These are phyloP conservation scores for Coptotermes formosanus DNA, from an alignment of 1,140 invertebrate species.

Conservation along the genomic window DNA sequence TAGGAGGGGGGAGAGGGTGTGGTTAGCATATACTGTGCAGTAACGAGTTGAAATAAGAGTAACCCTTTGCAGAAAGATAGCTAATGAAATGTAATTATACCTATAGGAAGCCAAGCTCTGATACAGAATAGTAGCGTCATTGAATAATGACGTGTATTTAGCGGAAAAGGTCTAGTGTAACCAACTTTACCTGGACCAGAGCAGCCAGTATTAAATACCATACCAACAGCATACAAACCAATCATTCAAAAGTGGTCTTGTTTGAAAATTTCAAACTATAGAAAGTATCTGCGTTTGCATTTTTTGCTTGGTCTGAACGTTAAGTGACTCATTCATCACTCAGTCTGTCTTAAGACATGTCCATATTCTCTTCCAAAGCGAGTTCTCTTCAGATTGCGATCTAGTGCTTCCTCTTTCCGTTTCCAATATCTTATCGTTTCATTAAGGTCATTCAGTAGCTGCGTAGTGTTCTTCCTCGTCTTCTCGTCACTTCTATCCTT, in stretches of 20 bases:
- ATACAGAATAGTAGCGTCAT: neutral
- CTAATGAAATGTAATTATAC: conserved; percentile 8
- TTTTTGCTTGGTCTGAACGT: too few relatives aligned
- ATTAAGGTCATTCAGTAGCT: too few relatives aligned
- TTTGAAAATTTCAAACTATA: neutral
- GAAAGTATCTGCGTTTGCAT: too few relatives aligned
- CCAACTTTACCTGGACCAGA: neutral
- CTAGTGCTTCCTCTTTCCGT: too few relatives aligned
- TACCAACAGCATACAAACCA: neutral
- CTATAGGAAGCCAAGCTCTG: neutral
- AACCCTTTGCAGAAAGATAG: neutral
- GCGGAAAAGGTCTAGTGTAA: neutral
- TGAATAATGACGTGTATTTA: neutral
- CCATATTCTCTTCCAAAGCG: too few relatives aligned
- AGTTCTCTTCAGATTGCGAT: too few relatives aligned
- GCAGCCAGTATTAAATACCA: neutral
- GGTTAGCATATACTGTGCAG: neutral
- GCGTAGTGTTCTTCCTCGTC: too few relatives aligned
- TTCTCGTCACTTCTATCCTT: too few relatives aligned
- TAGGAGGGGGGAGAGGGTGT: neutral
- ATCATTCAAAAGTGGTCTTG: neutral
- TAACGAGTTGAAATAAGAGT: conserved; percentile 15
- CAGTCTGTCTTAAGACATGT: too few relatives aligned
- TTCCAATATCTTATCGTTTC: too few relatives aligned
- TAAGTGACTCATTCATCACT: too few relatives aligned